phyloP scores from a whole-genome alignment of 2,113 vertebrate species.

The Eublepharis macularius region DNA sequence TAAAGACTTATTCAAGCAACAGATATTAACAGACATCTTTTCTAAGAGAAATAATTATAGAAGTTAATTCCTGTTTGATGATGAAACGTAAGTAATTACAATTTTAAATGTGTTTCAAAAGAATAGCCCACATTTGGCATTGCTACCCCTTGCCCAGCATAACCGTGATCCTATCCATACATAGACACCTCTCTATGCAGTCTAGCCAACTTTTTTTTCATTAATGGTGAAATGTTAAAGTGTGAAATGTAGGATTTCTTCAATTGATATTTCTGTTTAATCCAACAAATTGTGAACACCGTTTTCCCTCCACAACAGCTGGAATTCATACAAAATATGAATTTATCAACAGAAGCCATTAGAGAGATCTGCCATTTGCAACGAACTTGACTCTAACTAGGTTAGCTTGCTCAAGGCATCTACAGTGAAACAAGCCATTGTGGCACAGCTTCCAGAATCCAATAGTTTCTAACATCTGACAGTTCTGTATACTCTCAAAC shows the following conservation, averaged over 20 bases:
- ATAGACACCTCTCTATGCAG: conserved; percentile 48
- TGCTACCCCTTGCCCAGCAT: neutral
- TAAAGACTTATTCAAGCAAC: neutral
- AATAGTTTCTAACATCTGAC: conserved; percentile 66
- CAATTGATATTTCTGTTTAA: conserved; percentile 35
- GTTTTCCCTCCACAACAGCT: neutral
- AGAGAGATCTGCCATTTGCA: neutral
- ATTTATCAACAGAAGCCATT: neutral
- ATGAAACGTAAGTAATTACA: neutral
- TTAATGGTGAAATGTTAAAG: conserved; percentile 45
- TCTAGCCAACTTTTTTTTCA: conserved; percentile 47
- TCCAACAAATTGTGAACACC: conserved; percentile 50
- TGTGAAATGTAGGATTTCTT: conserved; percentile 59
- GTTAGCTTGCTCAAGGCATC: conserved; percentile 59
- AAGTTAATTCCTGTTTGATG: neutral
- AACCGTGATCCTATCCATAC: neutral
- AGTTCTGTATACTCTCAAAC: conserved; percentile 56
- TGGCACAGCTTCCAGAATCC: conserved; percentile 57
- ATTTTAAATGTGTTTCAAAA: neutral
- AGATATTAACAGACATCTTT: neutral
- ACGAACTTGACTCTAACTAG: neutral
- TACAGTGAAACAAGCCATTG: conserved; percentile 65
- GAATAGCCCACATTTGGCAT: neutral
- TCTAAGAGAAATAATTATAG: neutral
- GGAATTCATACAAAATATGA: conserved; percentile 2